Conservation (phyloP, 2,888 invertebrate species). For the Phymatocera aterrima region DNA sequence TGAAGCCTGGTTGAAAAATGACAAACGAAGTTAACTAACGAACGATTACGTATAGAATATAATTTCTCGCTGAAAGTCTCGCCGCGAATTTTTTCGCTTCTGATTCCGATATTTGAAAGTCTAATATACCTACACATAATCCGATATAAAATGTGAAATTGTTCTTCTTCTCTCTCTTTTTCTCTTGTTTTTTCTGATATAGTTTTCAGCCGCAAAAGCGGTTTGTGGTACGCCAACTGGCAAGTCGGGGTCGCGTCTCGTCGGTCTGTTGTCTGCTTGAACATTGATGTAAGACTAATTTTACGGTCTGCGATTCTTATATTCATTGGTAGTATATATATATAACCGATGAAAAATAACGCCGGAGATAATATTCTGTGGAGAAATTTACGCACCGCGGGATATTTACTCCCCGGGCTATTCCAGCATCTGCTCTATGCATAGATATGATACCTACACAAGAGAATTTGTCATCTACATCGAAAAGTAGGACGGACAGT, state of each 20-base stretch:
- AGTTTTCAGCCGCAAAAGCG: background rate
- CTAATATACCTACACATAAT: background rate
- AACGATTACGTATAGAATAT: background rate
- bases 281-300: slow-evolving; percentile 7
- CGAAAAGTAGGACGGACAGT: background rate
- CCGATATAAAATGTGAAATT: background rate
- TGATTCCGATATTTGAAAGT: background rate
- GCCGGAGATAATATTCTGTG: background rate
- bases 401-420: background rate
- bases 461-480: background rate
- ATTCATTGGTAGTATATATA: too few species aligned
- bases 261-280: too few species aligned
- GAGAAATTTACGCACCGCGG: background rate
- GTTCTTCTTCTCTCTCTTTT: background rate
- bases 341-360: background rate
- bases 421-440: background rate
- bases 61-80: background rate
- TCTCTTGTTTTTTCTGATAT: background rate
- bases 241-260: background rate
- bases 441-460: background rate
- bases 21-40: background rate
- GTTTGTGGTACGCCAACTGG: background rate
- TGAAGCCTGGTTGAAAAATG: too few species aligned
- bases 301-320: background rate
- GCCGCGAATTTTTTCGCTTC: background rate